These are phyloP conservation scores for Pelecanoides urinatrix DNA, from an alignment of 2,113 vertebrate species.

Conservation along the genomic window DNA sequence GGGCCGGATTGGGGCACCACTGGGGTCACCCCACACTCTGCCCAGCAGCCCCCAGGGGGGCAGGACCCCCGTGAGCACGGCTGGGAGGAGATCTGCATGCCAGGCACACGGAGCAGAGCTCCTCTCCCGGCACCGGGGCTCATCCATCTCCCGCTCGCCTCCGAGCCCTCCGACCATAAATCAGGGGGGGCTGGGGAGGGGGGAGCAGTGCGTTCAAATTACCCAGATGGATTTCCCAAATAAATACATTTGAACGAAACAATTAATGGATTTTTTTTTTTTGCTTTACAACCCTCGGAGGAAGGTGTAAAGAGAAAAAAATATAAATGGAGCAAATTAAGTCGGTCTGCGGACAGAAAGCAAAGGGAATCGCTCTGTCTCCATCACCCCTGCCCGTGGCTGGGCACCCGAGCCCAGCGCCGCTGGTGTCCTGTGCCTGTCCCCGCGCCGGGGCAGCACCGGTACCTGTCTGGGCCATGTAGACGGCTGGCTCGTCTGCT, in stretches of 20 bases:
- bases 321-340: slow-evolving; percentile 59
- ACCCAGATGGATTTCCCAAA: slow-evolving; percentile 67
- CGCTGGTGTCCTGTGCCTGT: background rate
- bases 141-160: slow-evolving; percentile 48
- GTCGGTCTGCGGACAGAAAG: background rate
- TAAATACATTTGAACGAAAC: slow-evolving; percentile 62
- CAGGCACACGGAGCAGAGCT: background rate
- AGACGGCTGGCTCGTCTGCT: slow-evolving; percentile 93
- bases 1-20: fast-evolving
- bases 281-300: slow-evolving; percentile 51
- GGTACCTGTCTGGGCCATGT: slow-evolving; percentile 98
- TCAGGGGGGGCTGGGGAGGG: background rate
- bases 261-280: slow-evolving; percentile 61
- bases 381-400: background rate
- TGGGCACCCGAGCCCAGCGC: background rate
- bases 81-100: background rate
- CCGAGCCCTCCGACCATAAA: slow-evolving; percentile 33
- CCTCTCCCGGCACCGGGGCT: background rate
- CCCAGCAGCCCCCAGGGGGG: background rate
- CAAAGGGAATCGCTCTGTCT: background rate
- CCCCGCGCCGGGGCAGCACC: background rate
- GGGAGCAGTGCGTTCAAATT: background rate
- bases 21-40: background rate
- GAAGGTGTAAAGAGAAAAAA: slow-evolving; percentile 42
- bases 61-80: background rate